phyloP scores from a whole-genome alignment of 2,113 vertebrate species.

The Pterophyllum scalare region DNA sequence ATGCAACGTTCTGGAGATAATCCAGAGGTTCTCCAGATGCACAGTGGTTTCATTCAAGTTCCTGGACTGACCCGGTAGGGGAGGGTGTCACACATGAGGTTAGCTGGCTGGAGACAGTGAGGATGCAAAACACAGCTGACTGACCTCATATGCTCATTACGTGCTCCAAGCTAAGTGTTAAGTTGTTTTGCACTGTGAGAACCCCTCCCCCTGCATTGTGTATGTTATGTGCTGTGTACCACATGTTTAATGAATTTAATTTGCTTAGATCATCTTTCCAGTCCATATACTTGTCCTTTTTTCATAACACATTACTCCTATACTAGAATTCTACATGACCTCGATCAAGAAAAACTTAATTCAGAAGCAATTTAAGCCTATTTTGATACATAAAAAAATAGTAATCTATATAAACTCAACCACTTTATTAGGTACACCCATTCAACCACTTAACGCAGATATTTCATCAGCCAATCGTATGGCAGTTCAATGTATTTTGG shows the following conservation, averaged over 20 bases:
- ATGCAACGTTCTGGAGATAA: constrained; percentile 54
- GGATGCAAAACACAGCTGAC: constrained; percentile 54
- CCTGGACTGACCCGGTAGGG: constrained; percentile 22
- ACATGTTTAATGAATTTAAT: constrained; percentile 6
- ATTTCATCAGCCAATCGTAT: neutral
- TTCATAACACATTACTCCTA: neutral
- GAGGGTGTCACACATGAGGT: constrained; percentile 54
- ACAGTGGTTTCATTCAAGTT: constrained; percentile 66
- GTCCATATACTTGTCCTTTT: neutral
- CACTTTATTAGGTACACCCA: neutral
- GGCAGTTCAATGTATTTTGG: neutral
- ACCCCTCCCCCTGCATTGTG: neutral
- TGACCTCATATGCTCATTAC: constrained; percentile 55
- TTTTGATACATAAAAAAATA: neutral
- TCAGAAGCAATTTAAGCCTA: neutral
- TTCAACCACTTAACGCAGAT: neutral
- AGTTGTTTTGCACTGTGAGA: constrained; percentile 14
- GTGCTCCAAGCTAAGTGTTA: constrained; percentile 5
- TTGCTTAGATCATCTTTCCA: neutral
- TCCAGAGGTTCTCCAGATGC: constrained; percentile 71
- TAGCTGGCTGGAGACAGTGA: constrained; percentile 32
- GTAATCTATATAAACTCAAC: neutral
- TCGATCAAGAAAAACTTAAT: neutral
- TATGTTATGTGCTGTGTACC: neutral
- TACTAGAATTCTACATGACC: neutral